Evolutionary conservation across 2,113 vertebrate species (phyloP).

Genomic region (Menura novaehollandiae): DNA sequence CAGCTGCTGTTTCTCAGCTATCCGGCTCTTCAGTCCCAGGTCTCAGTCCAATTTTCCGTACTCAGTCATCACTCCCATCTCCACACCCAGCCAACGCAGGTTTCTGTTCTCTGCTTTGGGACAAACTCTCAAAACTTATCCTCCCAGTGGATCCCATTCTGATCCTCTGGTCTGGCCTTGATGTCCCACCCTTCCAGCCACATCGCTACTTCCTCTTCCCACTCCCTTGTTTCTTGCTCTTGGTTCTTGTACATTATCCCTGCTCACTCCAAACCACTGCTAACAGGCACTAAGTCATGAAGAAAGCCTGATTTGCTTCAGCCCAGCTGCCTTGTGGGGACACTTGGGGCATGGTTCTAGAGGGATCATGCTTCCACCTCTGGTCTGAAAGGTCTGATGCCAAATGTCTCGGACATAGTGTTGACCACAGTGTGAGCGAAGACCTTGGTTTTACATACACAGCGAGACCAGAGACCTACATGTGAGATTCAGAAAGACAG

Average conservation of each 20-base stretch:
- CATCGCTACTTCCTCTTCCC: not conserved
- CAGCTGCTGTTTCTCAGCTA: not conserved
- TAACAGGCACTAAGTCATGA: not conserved
- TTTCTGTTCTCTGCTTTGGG: constrained; percentile 15
- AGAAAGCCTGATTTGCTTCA: not conserved
- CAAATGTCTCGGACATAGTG: not conserved
- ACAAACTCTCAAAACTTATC: not conserved
- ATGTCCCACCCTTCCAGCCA: not conserved
- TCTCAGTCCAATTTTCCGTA: constrained; percentile 39
- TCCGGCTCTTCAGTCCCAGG: not conserved
- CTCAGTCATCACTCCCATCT: not conserved
- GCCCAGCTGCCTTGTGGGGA: not conserved
- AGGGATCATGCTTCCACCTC: not conserved
- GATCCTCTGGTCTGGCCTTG: not conserved
- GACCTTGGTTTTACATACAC: not conserved
- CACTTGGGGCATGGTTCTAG: not conserved
- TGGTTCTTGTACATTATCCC: not conserved
- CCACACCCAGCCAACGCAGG: not conserved
- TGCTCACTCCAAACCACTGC: not conserved
- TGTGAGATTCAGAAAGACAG: not conserved
- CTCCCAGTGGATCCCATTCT: not conserved
- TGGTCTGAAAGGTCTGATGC: not conserved
- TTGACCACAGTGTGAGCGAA: not conserved
- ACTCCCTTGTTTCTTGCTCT: not conserved
- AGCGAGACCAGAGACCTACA: not conserved